Percentiles rank a stretch among this genome's conserved stretches.
phyloP scores from a whole-genome alignment of 2,113 vertebrate genomes.

The Lepisosteus osseus region DNA sequence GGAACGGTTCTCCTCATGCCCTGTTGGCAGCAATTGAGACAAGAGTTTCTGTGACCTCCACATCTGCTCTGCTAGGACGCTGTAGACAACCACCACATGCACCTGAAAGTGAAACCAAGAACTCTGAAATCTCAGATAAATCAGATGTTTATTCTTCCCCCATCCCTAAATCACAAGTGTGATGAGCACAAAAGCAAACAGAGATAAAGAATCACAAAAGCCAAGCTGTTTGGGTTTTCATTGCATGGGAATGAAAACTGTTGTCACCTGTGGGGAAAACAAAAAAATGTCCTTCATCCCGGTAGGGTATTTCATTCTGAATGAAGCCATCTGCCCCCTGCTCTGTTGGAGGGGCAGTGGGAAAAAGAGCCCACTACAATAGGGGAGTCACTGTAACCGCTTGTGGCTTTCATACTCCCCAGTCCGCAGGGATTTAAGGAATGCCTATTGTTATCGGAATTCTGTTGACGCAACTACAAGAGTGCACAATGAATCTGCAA shows the following conservation, averaged over 20 bases:
- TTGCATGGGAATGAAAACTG: slow-evolving; percentile 48
- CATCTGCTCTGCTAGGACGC: slow-evolving; percentile 37
- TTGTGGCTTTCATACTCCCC: slow-evolving; percentile 14
- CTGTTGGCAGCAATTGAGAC: slow-evolving; percentile 29
- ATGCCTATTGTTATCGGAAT: slow-evolving; percentile 20
- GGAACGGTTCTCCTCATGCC: background rate
- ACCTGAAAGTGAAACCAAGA: slow-evolving; percentile 3
- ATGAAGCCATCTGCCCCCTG: slow-evolving; percentile 16
- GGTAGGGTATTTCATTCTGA: slow-evolving; percentile 19
- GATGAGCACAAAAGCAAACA: slow-evolving; percentile 16
- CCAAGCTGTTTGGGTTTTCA: slow-evolving; percentile 58
- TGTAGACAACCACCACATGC: slow-evolving; percentile 7
- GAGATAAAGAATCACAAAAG: slow-evolving; percentile 23
- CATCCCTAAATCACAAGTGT: background rate
- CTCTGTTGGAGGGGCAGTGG: slow-evolving; percentile 16
- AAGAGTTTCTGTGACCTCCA: slow-evolving; percentile 26
- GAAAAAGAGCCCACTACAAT: slow-evolving; percentile 21
- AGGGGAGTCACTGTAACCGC: slow-evolving; percentile 20
- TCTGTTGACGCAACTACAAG: slow-evolving; percentile 23
- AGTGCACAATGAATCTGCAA: background rate
- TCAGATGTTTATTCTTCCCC: background rate
- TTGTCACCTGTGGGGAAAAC: slow-evolving; percentile 43
- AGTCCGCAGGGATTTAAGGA: slow-evolving; percentile 15
- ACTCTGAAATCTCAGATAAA: slow-evolving; percentile 24
- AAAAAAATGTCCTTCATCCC: slow-evolving; percentile 35